These are phyloP conservation scores for Epizoanthus stellaris DNA, from an alignment of 92 coral and sea anemone genomes.

Conservation along the genomic window DNA sequence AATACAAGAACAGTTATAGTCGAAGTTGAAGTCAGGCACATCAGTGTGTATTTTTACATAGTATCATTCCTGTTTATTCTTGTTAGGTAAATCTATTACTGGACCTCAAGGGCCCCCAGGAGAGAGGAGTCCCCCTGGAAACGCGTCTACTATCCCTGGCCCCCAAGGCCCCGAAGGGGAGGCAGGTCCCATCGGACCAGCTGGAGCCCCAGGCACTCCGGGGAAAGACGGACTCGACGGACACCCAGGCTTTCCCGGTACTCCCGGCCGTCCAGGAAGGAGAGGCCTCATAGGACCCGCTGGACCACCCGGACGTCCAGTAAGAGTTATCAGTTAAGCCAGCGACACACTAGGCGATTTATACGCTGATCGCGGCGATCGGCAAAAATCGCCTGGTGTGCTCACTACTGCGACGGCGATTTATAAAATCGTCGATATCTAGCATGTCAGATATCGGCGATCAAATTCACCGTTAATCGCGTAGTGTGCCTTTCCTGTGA, in stretches of 20 bases:
- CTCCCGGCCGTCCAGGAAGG: constrained; percentile 76
- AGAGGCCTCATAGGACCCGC: constrained; percentile 56
- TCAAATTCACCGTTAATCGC: neutral
- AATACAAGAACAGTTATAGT: too few species aligned
- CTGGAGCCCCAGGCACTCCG: constrained; percentile 30
- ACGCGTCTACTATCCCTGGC: constrained; percentile 19
- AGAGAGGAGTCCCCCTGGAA: constrained; percentile 27
- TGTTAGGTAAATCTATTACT: constrained; percentile 10
- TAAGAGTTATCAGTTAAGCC: neutral
- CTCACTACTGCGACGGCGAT: too few species aligned
- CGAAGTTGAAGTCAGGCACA: too few species aligned
- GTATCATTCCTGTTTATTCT: too few species aligned
- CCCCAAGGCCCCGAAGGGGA: constrained; percentile 47
- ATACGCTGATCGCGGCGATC: too few species aligned
- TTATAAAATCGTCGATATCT: neutral
- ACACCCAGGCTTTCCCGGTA: constrained; percentile 70
- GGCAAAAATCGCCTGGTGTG: too few species aligned
- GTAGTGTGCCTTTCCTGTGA: neutral
- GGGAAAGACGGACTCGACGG: constrained; percentile 52
- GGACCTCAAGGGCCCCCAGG: constrained; percentile 30
- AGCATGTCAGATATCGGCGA: too few species aligned
- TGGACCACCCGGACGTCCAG: constrained; percentile 57
- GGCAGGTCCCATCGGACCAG: constrained; percentile 17
- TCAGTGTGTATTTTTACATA: too few species aligned
- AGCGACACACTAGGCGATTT: too few species aligned